These are phyloP conservation scores for Mamestra brassicae DNA, from an alignment of 2,888 invertebrate genomes.

Conservation along the genomic window DNA sequence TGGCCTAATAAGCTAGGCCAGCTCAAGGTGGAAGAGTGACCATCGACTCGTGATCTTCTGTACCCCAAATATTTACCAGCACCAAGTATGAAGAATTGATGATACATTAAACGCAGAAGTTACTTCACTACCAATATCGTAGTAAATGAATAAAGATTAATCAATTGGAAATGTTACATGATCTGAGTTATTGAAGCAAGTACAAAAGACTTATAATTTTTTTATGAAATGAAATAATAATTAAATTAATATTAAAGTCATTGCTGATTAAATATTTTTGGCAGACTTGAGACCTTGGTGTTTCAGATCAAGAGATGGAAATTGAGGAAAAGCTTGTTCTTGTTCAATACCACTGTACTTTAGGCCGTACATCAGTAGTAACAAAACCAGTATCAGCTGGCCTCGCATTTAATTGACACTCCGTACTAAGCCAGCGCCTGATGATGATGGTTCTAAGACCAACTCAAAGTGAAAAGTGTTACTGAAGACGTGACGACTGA, in stretches of 20 bases:
- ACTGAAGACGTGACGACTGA: not conserved
- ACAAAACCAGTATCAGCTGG: not conserved
- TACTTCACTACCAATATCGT: too few relatives aligned
- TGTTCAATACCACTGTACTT: not conserved
- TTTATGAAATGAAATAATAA: not conserved
- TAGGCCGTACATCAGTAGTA: not conserved
- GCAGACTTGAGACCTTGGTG: conserved; percentile 5
- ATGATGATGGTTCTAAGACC: too few relatives aligned
- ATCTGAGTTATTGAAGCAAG: conserved; percentile 15
- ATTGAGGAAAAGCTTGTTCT: not conserved
- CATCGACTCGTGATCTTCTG: not conserved
- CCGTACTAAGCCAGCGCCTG: not conserved
- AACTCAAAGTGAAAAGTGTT: too few relatives aligned
- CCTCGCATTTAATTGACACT: not conserved
- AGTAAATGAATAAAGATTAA: not conserved
- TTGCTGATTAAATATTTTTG: conserved; percentile 6
- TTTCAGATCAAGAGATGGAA: not conserved
- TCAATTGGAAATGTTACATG: not conserved
- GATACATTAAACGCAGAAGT: not conserved
- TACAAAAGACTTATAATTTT: conserved; percentile 20
- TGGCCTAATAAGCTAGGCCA: too few relatives aligned
- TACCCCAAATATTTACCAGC: not conserved
- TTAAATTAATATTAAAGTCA: not conserved
- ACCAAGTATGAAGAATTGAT: not conserved
- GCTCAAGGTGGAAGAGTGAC: too few relatives aligned